Conservation (phyloP, 2,797 vertebrate species). For the Prunella strophiata region DNA sequence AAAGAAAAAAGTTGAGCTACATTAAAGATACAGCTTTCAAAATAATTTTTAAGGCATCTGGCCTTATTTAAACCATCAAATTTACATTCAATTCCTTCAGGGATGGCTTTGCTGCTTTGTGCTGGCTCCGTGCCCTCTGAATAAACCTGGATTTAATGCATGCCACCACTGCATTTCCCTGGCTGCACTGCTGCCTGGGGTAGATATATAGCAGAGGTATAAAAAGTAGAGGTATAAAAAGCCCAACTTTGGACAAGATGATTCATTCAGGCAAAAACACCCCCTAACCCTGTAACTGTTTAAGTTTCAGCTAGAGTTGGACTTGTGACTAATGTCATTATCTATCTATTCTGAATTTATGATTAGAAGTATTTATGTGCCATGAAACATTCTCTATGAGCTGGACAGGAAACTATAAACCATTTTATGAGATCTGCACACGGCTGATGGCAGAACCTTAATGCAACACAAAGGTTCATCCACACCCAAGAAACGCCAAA, state of each 20-base stretch:
- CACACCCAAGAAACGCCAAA: slow-evolving; percentile 46
- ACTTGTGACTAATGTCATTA: slow-evolving; percentile 57
- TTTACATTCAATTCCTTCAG: slow-evolving; percentile 72
- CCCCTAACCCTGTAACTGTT: background rate
- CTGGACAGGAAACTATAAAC: slow-evolving; percentile 75
- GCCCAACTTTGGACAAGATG: slow-evolving; percentile 34
- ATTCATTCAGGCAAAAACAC: slow-evolving; percentile 37
- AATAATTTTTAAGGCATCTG: slow-evolving; percentile 71
- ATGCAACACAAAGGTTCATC: slow-evolving; percentile 60
- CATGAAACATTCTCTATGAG: slow-evolving; percentile 70
- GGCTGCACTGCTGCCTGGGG: background rate
- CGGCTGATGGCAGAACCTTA: slow-evolving; percentile 62
- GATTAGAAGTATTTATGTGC: slow-evolving; percentile 76
- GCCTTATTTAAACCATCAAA: slow-evolving; percentile 77
- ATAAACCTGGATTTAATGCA: slow-evolving; percentile 71
- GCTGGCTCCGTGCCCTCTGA: slow-evolving; percentile 66
- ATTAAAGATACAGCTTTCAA: slow-evolving; percentile 65
- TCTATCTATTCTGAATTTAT: slow-evolving; percentile 71
- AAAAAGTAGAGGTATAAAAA: slow-evolving; percentile 27
- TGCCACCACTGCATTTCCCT: slow-evolving; percentile 13
- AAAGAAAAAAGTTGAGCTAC: background rate
- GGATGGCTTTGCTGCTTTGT: slow-evolving; percentile 60
- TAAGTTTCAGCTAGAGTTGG: slow-evolving; percentile 15
- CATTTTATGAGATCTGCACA: slow-evolving; percentile 71
- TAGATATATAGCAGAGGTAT: slow-evolving; percentile 12